Evolutionary conservation across 2,797 vertebrate species (phyloP), one percentile per base, ranked within the genome.

Genomic region (Lemur catta): DNA sequence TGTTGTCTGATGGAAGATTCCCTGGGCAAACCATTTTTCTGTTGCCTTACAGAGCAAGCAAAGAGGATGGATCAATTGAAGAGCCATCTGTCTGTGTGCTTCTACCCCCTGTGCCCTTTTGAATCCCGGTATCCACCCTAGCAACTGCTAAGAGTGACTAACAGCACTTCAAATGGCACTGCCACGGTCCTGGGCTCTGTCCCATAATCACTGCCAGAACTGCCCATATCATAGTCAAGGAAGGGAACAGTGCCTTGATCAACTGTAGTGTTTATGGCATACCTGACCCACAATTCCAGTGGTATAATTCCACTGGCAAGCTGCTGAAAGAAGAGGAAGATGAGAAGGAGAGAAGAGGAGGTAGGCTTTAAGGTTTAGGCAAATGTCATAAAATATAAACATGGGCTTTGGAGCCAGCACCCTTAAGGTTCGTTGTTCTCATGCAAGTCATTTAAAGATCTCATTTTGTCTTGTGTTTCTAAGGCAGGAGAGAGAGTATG

Each of bases 201-300:
- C 99, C 99, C 0, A 76, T 98, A 85, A 98, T 99, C 85, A 98
- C 98, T 97, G 98, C 98, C 74, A 99, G 85, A 97, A 98, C 99
- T 6, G 99, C 98, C 97, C 99, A 99, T 98, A 99, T 99, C 96
- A 99, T 99, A 81, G 99, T 99, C 98, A 99, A 99, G 57, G 99
- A 99, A 98, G 99, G 99, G 55, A 99, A 98, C 95, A 99, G 99
- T 91, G 99, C 99, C 95, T 98, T 99, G 98, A 99, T 99, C 35
- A 99, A 99, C 97, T 99, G 99, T 98, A 99, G 99, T 43, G 98
- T 99, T 97, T 99, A 98, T 22, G 99, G 99, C 94, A 98, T 99
- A 22, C 99, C 99, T 15, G 98, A 98, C 69, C 99, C 99, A 35
- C 98, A 74, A 2, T 98, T 99, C 93, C 99, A 98, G 95, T 99